These are phyloP conservation scores for Unio pictorum DNA, from an alignment of 2,888 invertebrate genomes.

Conservation along the genomic window DNA sequence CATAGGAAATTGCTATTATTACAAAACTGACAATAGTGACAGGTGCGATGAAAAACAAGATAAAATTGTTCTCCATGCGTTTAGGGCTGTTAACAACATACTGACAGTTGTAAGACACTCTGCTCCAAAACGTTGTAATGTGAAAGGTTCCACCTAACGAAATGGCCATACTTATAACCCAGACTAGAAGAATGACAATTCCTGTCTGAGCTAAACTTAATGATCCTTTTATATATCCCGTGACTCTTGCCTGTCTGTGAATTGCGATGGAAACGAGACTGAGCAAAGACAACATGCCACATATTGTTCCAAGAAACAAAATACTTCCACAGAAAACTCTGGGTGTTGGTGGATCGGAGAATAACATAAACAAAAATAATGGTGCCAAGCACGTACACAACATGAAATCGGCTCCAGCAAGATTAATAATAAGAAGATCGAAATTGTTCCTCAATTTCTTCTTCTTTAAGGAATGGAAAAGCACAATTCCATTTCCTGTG, in stretches of 20 bases:
- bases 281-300: slow-evolving; percentile 51
- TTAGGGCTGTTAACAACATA: slow-evolving; percentile 46
- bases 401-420: slow-evolving; percentile 57
- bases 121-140: slow-evolving; percentile 48
- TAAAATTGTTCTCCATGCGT: slow-evolving; percentile 45
- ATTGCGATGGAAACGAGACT: slow-evolving; percentile 55
- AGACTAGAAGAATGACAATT: slow-evolving; percentile 42
- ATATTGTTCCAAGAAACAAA: slow-evolving; percentile 49
- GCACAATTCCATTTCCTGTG: slow-evolving; percentile 57
- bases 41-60: slow-evolving; percentile 56
- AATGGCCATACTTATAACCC: slow-evolving; percentile 47
- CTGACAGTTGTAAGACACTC: slow-evolving; percentile 42
- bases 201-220: slow-evolving; percentile 44
- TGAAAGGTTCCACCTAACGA: slow-evolving; percentile 53
- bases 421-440: slow-evolving; percentile 53
- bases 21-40: slow-evolving; percentile 45
- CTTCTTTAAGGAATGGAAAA: slow-evolving; percentile 48
- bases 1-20: slow-evolving; percentile 46
- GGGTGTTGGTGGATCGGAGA: slow-evolving; percentile 51
- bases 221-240: slow-evolving; percentile 41
- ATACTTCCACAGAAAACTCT: slow-evolving; percentile 55
- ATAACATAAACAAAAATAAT: slow-evolving; percentile 53
- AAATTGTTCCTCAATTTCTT: slow-evolving; percentile 50
- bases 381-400: slow-evolving; percentile 56
- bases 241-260: slow-evolving; percentile 49